These are phyloP conservation scores for Pleuronectes platessa DNA, from an alignment of 2,113 vertebrate genomes.

Conservation along the genomic window DNA sequence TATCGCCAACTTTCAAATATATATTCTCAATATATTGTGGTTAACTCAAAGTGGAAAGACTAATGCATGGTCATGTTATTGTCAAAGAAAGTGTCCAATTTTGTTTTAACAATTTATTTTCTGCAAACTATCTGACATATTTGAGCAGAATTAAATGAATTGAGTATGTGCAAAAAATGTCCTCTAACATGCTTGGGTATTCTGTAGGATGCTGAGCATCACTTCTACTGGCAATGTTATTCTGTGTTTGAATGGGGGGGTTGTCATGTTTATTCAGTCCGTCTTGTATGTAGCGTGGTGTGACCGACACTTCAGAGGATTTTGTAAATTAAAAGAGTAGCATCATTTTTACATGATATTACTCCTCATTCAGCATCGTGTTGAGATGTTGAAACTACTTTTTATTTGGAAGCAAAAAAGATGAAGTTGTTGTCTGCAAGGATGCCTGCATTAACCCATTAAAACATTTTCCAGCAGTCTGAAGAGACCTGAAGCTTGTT, in stretches of 20 bases:
- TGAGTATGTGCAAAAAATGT: constrained; percentile 68
- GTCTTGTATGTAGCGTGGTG: constrained; percentile 75
- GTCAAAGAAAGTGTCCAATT: constrained; percentile 80
- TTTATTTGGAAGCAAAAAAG: constrained; percentile 66
- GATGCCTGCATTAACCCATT: constrained; percentile 84
- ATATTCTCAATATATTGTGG: constrained; percentile 81
- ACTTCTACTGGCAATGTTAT: constrained; percentile 73
- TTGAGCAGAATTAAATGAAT: constrained; percentile 78
- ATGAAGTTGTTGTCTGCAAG: constrained; percentile 77
- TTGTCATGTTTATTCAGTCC: constrained; percentile 73
- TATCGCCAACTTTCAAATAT: constrained; percentile 78
- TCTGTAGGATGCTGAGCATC: constrained; percentile 81
- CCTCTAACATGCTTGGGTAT: constrained; percentile 77
- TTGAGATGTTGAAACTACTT: constrained; percentile 70
- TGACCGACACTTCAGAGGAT: constrained; percentile 73
- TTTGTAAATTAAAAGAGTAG: constrained; percentile 76
- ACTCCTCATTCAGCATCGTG: constrained; percentile 71
- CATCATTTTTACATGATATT: constrained; percentile 75
- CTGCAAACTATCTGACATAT: constrained; percentile 67
- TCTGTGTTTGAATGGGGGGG: constrained; percentile 69
- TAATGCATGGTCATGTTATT: constrained; percentile 81
- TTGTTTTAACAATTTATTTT: constrained; percentile 71
- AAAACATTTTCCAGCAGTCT: constrained; percentile 82
- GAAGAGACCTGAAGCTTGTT: constrained; percentile 16
- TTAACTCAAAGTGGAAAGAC: constrained; percentile 79